Conservation (phyloP, 2,888 invertebrate genomes). For the Drosophila basisetae region DNA sequence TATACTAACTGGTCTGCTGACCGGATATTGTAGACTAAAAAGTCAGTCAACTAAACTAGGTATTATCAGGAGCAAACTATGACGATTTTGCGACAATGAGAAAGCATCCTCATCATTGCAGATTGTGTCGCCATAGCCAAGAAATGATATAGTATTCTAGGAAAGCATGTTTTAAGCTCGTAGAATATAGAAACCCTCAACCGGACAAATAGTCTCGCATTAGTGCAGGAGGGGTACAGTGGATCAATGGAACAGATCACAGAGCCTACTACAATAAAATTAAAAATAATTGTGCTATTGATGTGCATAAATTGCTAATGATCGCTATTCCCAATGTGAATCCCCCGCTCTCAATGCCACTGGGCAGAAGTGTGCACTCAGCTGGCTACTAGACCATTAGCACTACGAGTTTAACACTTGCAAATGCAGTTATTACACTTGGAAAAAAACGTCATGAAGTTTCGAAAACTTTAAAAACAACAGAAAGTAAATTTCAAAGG, state of each 20-base stretch:
- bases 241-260: not conserved
- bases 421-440: conserved; percentile 19
- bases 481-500: not conserved
- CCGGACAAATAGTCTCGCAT: not conserved
- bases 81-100: not conserved
- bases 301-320: not conserved
- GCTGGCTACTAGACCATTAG: conserved; percentile 8
- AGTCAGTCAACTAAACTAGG: not conserved
- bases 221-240: no score
- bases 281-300: not conserved
- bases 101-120: not conserved
- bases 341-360: conserved; percentile 17
- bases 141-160: not conserved
- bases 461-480: not conserved
- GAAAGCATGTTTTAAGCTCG: not conserved
- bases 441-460: not conserved
- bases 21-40: not conserved
- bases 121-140: accelerated
- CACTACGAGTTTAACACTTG: conserved; percentile 17
- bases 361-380: conserved; percentile 5
- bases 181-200: not conserved
- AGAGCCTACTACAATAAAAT: not conserved
- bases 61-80: not conserved
- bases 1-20: not conserved
- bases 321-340: not conserved